A percentile compares a stretch with the other conserved stretches of the same genome.
Evolutionary conservation across 2,888 invertebrate species (phyloP).

Genomic region (Mythimna ferrago): DNA sequence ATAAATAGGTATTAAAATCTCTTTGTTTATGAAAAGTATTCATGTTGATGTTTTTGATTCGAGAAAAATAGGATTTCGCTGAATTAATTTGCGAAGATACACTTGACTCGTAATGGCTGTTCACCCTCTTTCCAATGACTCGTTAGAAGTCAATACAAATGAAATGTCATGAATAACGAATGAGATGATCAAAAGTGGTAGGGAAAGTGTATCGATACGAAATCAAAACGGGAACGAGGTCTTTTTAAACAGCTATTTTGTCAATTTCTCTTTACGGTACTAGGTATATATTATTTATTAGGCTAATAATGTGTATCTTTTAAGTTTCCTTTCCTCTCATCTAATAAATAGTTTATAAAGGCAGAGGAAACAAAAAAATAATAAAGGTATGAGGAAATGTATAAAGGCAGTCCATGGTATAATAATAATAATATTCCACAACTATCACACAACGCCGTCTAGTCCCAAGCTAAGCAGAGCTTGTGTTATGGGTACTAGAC

Average conservation of each 20-base stretch:
- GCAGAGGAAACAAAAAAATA: too few species aligned
- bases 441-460: too few species aligned
- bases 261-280: background rate
- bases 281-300: background rate
- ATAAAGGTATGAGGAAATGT: too few species aligned
- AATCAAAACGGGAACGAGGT: constrained; percentile 17
- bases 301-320: background rate
- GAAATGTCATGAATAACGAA: constrained; percentile 81
- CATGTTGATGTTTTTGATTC: constrained; percentile 56
- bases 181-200: constrained; percentile 78
- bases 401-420: too few species aligned
- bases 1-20: constrained; percentile 50
- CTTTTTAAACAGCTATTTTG: constrained; percentile 17
- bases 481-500: too few species aligned
- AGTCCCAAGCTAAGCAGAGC: too few species aligned
- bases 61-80: constrained; percentile 55
- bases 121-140: constrained; percentile 60
- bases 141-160: constrained; percentile 73
- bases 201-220: constrained; percentile 63
- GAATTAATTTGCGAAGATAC: constrained; percentile 50
- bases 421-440: too few species aligned
- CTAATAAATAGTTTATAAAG: too few species aligned
- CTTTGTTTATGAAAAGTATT: constrained; percentile 38
- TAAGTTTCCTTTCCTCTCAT: background rate
- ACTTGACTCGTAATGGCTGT: constrained; percentile 55